Conservation (phyloP, 2,113 vertebrate genomes). For the Struthidea cinerea region DNA sequence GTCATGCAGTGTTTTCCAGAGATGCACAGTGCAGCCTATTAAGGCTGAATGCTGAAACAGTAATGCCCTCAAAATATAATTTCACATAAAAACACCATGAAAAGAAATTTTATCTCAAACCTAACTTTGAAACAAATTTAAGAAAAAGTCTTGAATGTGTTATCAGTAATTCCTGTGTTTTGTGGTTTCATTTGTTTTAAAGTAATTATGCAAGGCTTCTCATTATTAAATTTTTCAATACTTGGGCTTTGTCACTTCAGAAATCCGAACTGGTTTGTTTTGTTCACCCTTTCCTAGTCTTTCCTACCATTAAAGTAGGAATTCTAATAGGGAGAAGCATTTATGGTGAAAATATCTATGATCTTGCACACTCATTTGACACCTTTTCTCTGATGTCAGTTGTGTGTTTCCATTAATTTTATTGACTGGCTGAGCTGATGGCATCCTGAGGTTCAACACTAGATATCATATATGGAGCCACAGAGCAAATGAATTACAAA, state of each 20-base stretch:
- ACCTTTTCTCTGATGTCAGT: neutral
- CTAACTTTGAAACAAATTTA: neutral
- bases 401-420: neutral
- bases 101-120: conserved; percentile 16
- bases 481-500: neutral
- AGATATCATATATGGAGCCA: neutral
- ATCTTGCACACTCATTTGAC: neutral
- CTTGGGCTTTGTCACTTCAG: neutral
- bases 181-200: neutral
- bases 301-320: neutral
- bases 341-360: neutral
- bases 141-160: neutral
- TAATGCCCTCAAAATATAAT: neutral
- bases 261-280: neutral
- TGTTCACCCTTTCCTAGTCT: neutral
- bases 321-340: neutral
- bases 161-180: neutral
- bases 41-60: neutral
- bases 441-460: neutral
- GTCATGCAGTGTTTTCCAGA: conserved; percentile 1
- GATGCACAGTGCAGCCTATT: neutral
- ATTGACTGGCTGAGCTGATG: neutral
- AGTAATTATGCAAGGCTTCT: neutral
- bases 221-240: neutral
- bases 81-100: neutral